Percentiles rank a stretch among this genome's conserved stretches.
Conservation (phyloP, 2,888 invertebrate species). For the Octodonta nipae region DNA sequence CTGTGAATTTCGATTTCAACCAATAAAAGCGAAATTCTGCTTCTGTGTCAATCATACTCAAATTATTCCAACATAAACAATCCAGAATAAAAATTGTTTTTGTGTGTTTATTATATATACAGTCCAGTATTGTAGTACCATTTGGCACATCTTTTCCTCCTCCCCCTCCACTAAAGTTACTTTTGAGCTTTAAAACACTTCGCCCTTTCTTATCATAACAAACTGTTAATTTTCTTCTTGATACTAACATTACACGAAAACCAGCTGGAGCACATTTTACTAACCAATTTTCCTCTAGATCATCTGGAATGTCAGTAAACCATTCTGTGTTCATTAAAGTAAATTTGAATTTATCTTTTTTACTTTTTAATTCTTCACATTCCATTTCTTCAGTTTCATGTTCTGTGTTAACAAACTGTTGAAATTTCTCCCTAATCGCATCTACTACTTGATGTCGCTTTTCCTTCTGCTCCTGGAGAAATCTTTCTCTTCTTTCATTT, state of each 20-base stretch:
- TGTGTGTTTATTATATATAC: constrained; percentile 52
- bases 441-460: constrained; percentile 39
- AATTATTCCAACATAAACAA: constrained; percentile 65
- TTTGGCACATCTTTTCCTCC: constrained; percentile 24
- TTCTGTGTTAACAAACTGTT: constrained; percentile 26
- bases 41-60: constrained; percentile 58
- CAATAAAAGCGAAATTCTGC: constrained; percentile 75
- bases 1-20: constrained; percentile 59
- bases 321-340: constrained; percentile 86
- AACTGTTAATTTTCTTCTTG: constrained; percentile 36
- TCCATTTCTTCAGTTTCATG: constrained; percentile 24
- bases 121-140: constrained; percentile 64
- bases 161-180: constrained; percentile 62
- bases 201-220: constrained; percentile 14
- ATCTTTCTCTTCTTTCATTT: constrained; percentile 37
- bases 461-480: constrained; percentile 45
- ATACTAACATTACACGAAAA: constrained; percentile 65
- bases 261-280: constrained; percentile 75
- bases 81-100: constrained; percentile 69
- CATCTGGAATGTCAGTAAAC: constrained; percentile 73
- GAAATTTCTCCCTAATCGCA: constrained; percentile 40
- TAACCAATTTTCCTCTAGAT: constrained; percentile 58
- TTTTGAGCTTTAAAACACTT: constrained; percentile 36
- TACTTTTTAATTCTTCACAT: constrained; percentile 20
- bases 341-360: constrained; percentile 18